A percentile compares a stretch with the other conserved stretches of the same genome.
Conservation (phyloP, 2,797 vertebrate species). For the Sebastes iracundus region DNA sequence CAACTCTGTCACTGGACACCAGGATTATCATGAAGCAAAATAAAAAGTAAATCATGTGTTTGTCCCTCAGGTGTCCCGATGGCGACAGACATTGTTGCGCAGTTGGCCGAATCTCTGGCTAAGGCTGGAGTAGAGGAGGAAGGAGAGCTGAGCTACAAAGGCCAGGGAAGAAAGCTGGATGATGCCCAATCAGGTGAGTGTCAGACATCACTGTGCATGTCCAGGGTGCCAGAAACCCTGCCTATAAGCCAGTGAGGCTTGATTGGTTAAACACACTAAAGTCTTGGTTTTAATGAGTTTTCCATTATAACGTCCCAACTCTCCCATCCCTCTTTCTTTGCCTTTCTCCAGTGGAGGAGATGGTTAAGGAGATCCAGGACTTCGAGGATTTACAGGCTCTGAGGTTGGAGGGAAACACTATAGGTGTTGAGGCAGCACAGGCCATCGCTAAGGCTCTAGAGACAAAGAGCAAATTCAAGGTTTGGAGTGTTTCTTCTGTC, state of each 20-base stretch:
- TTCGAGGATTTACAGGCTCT: conserved; percentile 91
- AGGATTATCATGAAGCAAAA: neutral
- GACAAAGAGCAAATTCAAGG: conserved; percentile 91
- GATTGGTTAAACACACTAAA: neutral
- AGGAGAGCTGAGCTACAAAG: conserved; percentile 95
- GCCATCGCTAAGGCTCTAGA: conserved; percentile 94
- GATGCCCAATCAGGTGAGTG: conserved; percentile 91
- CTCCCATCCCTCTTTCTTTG: neutral
- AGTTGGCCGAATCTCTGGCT: conserved; percentile 91
- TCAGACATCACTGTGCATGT: neutral
- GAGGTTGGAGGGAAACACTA: conserved; percentile 94
- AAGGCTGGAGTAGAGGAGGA: conserved; percentile 89
- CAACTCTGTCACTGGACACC: neutral
- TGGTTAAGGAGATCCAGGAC: conserved; percentile 91
- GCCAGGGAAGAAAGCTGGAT: conserved; percentile 93
- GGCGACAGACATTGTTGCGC: conserved; percentile 92
- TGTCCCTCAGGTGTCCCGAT: conserved; percentile 75
- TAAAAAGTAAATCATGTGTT: neutral
- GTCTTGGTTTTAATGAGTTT: neutral
- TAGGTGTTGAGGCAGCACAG: conserved; percentile 93
- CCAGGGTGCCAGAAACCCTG: neutral
- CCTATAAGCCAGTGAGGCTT: neutral
- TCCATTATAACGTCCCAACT: neutral
- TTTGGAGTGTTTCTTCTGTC: conserved; percentile 49
- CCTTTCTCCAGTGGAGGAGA: conserved; percentile 84